These are phyloP conservation scores for Echinarachnius parma DNA, from an alignment of 53 echinoderm and acorn worm genomes.

Conservation along the genomic window DNA sequence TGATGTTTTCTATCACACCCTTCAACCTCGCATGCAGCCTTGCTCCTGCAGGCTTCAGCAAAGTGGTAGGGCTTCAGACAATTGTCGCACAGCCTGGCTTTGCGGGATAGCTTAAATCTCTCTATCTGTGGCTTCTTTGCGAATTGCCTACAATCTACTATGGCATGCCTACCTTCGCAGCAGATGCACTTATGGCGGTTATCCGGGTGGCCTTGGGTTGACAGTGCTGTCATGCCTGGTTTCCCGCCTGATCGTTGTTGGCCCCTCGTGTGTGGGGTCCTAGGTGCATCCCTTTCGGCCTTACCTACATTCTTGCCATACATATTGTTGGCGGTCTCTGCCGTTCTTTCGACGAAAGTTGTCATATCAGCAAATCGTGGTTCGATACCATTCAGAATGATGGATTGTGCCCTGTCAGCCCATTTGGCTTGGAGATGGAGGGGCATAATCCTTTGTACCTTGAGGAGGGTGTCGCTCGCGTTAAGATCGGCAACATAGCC, in stretches of 20 bases:
- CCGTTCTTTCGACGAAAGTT: slow-evolving; percentile 52
- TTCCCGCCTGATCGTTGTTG: neutral
- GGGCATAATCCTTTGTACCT: slow-evolving; percentile 48
- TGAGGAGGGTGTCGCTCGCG: slow-evolving; percentile 36
- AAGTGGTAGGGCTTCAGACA: slow-evolving; percentile 53
- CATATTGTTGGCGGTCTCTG: slow-evolving; percentile 43
- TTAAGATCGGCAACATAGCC: slow-evolving; percentile 38
- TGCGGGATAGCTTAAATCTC: slow-evolving; percentile 30
- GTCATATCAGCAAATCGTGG: slow-evolving; percentile 48
- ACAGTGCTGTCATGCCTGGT: neutral
- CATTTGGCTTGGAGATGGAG: slow-evolving; percentile 46
- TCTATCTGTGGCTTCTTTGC: slow-evolving; percentile 39
- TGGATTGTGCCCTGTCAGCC: slow-evolving; percentile 40
- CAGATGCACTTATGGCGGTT: too few species aligned
- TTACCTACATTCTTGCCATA: slow-evolving; percentile 47
- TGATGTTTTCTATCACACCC: slow-evolving; percentile 62
- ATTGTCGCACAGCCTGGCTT: slow-evolving; percentile 59
- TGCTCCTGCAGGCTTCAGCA: slow-evolving; percentile 46
- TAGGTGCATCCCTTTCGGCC: neutral
- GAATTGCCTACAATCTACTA: slow-evolving; percentile 47
- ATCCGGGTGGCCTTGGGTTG: too few species aligned
- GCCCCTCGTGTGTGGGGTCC: neutral
- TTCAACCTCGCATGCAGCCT: slow-evolving; percentile 24
- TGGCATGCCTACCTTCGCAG: slow-evolving; percentile 35
- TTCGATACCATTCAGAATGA: slow-evolving; percentile 10